Percentiles rank a stretch among this genome's conserved stretches.
Conservation (phyloP, 2,113 vertebrate genomes). For the Cariama cristata region DNA sequence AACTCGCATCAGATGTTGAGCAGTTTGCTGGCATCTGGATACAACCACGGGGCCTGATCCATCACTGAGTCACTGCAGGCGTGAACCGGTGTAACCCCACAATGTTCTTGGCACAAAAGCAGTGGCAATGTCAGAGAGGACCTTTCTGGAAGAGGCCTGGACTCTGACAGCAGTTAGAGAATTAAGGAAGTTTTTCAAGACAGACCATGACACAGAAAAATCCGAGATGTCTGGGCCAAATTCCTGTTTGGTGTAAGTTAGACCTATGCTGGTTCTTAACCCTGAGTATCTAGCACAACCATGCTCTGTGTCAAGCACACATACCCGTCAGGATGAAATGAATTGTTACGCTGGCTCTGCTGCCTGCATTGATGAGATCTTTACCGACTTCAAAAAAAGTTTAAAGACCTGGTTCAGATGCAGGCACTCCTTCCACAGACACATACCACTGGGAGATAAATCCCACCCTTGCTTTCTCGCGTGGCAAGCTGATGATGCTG, state of each 20-base stretch:
- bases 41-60: background rate
- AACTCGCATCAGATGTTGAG: background rate
- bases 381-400: background rate
- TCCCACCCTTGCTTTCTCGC: background rate
- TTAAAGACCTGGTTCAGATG: background rate
- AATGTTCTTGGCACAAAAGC: background rate
- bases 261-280: background rate
- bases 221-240: background rate
- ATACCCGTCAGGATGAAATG: background rate
- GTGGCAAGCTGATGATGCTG: background rate
- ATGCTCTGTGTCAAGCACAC: background rate
- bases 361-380: background rate
- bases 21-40: background rate
- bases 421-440: background rate
- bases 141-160: background rate
- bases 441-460: accelerated
- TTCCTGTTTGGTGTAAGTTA: background rate
- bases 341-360: background rate
- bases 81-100: accelerated
- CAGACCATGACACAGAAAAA: background rate
- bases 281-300: background rate
- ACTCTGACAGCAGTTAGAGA: background rate
- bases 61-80: background rate
- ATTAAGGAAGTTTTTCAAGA: background rate
- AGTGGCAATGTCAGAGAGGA: background rate